Conservation (phyloP, 2,797 vertebrate species). For the Paramormyrops hopkinsi region DNA sequence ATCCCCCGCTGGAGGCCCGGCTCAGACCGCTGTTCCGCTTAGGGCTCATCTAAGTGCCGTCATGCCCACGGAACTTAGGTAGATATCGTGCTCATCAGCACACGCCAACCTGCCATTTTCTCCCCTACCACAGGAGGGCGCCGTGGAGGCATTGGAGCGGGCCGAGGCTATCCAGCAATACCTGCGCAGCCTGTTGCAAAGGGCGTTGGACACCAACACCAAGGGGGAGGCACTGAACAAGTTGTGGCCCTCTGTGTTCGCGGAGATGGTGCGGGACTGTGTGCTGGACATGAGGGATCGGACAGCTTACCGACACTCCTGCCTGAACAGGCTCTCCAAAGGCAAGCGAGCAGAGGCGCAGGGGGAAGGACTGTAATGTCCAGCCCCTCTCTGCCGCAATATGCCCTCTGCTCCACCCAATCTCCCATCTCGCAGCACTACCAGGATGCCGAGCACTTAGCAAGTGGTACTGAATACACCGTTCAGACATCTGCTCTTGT, state of each 20-base stretch:
- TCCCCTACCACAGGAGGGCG: constrained; percentile 51
- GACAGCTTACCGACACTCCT: constrained; percentile 73
- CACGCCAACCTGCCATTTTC: not conserved
- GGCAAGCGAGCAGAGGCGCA: constrained; percentile 18
- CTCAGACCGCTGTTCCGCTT: not conserved
- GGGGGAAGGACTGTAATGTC: not conserved
- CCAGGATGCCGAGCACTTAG: not conserved
- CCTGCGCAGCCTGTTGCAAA: constrained; percentile 73
- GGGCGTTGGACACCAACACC: constrained; percentile 78
- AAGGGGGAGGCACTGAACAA: constrained; percentile 88
- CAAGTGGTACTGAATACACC: not conserved
- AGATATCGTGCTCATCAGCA: not conserved
- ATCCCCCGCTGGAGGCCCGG: not conserved
- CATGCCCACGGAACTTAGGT: not conserved
- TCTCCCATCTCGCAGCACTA: not conserved
- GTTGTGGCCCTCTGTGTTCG: constrained; percentile 91
- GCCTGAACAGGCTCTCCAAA: constrained; percentile 68
- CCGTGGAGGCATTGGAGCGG: constrained; percentile 51
- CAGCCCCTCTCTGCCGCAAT: not conserved
- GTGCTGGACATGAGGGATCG: constrained; percentile 84
- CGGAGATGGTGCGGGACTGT: constrained; percentile 87
- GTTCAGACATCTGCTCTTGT: not conserved
- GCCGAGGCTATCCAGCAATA: constrained; percentile 63
- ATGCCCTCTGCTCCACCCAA: not conserved
- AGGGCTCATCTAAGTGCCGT: not conserved